A percentile compares a stretch with the other conserved stretches of the same genome.
Evolutionary conservation across 2,797 vertebrate genomes (phyloP).

Genomic region (Trachops cirrhosus): DNA sequence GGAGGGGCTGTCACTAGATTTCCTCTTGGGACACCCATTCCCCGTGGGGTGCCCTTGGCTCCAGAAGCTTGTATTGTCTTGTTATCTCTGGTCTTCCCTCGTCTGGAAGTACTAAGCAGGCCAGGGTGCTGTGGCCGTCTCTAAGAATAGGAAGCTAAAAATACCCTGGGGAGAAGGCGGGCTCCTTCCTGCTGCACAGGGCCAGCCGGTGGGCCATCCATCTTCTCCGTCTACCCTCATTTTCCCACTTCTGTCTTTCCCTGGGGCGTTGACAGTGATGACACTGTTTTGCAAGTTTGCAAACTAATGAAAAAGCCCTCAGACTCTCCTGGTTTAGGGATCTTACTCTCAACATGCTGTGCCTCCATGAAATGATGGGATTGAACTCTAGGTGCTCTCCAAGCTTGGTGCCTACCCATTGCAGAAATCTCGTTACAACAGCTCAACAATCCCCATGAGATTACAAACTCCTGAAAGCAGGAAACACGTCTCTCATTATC

Average conservation of each 20-base stretch:
- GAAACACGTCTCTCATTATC: not conserved
- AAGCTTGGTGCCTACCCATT: not conserved
- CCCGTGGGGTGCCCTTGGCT: not conserved
- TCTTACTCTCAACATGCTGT: not conserved
- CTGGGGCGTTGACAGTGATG: not conserved
- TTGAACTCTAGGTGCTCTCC: not conserved
- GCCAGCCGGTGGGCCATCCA: not conserved
- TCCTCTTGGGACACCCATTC: not conserved
- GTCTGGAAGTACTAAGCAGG: not conserved
- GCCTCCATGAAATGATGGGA: not conserved
- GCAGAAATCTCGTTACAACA: not conserved
- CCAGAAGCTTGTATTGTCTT: not conserved
- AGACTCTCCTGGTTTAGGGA: not conserved
- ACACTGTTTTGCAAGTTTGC: not conserved
- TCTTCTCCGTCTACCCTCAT: not conserved
- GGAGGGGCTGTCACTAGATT: not conserved
- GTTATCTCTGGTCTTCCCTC: not conserved
- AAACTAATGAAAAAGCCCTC: not conserved
- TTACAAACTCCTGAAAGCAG: not conserved
- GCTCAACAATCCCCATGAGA: not conserved
- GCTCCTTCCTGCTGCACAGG: not conserved
- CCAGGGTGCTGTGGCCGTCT: not conserved
- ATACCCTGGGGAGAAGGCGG: not conserved
- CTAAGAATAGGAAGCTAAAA: slow-evolving; percentile 46
- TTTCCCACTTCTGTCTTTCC: not conserved